phyloP scores from a whole-genome alignment of 2,113 vertebrate genomes.

The Cynoglossus semilaevis region DNA sequence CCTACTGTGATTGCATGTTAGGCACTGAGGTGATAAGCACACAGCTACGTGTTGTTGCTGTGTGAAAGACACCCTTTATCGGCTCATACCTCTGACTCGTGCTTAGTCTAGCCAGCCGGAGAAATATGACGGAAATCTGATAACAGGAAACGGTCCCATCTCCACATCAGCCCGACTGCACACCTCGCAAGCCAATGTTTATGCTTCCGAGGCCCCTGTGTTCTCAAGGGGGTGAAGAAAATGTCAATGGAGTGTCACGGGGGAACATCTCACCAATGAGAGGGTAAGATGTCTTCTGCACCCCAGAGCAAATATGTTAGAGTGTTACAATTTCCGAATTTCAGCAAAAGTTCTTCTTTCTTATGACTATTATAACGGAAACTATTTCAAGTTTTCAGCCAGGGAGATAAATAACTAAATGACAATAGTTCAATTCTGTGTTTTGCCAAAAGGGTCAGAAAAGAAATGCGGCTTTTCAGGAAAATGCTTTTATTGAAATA shows the following conservation, averaged over 20 bases:
- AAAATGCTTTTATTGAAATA: too few relatives aligned
- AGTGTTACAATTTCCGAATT: background rate
- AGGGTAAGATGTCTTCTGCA: constrained; percentile 38
- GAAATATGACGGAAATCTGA: constrained; percentile 82
- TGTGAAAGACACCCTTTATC: constrained; percentile 84
- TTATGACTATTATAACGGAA: too few relatives aligned
- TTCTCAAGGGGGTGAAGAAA: constrained; percentile 63
- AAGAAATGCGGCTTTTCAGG: too few relatives aligned
- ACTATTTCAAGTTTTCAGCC: too few relatives aligned
- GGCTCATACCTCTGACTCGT: constrained; percentile 78
- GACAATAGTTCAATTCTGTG: too few relatives aligned
- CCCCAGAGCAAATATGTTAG: constrained; percentile 11
- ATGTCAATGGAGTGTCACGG: constrained; percentile 74
- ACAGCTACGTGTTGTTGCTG: constrained; percentile 81
- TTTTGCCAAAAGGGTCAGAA: too few relatives aligned
- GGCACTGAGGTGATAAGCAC: constrained; percentile 78
- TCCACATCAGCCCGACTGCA: constrained; percentile 73
- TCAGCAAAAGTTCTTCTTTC: too few relatives aligned
- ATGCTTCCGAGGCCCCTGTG: constrained; percentile 66
- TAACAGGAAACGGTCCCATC: constrained; percentile 74
- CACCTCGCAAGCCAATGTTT: constrained; percentile 75
- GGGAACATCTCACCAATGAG: constrained; percentile 55
- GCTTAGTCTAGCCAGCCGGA: constrained; percentile 82
- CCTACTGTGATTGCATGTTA: constrained; percentile 79
- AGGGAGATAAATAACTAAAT: too few relatives aligned